Evolutionary conservation across 1,140 invertebrate species (phyloP), one percentile per base, ranked within the genome.

Genomic region (Riptortus pedestris): DNA sequence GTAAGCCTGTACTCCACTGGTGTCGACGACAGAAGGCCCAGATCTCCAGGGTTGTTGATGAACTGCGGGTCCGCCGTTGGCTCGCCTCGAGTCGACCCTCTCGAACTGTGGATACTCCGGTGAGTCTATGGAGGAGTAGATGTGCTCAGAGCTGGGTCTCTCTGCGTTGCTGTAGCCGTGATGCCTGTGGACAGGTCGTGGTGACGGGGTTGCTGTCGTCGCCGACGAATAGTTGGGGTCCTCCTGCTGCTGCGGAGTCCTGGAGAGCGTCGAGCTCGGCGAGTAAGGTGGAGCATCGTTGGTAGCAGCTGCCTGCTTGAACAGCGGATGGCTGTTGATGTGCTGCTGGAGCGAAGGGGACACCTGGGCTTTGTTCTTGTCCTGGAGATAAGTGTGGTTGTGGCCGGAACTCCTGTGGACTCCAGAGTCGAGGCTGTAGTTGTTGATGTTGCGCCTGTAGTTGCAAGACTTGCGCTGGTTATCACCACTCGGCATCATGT

Each of bases 91-190:
- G 27, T 65, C 63, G 52, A 66, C 64, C 29, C 69, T 28, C 60
- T 68, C 67, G 62, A 68, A 67, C 77, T 74, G 71, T 65, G 81
- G 82, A 70, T 91, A 90, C 73, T 90, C 88, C 7, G 88, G 89
- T 22, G 87, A 89, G 74, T 90, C 88, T 74, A 91, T 90, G 69
- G 86, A 88, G 28, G 87, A 90, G 72, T 91, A 91, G 70, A 91
- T 90, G 74, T 90, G 88, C 76, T 90, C 88, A 63, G 87, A 88
- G 38, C 87, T 81, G 24, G 87, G 87, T 67, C 86, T 73, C 69
- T 78, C 75, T 67, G 69, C 74, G 33, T 77, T 76, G 52, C 76
- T 72, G 68, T 78, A 78, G 31, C 75, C 72, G 60, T 78, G 78
- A 60, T 78, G 78, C 70, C 82, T 75, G 73, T 80, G 77, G 24